These are phyloP conservation scores for Drosophila grimshawi DNA, from an alignment of 1,140 invertebrate genomes.

Conservation along the genomic window DNA sequence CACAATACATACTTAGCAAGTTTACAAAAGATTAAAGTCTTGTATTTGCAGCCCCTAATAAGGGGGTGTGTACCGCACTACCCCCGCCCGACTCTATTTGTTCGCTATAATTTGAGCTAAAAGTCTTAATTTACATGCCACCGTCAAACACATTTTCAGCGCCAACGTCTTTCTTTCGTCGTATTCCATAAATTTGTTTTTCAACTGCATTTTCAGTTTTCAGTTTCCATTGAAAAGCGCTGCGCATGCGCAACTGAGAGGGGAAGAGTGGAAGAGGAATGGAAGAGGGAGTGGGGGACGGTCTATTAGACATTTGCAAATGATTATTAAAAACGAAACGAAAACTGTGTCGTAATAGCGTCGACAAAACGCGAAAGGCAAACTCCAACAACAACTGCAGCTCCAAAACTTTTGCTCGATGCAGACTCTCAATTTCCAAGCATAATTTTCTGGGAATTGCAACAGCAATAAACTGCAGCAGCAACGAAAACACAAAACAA, in stretches of 20 bases:
- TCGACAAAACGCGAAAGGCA: conserved; percentile 58
- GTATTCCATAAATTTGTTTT: background rate
- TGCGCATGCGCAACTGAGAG: conserved; percentile 48
- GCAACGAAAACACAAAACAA: conserved; percentile 14
- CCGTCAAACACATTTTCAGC: conserved; percentile 32
- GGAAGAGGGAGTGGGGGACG: conserved; percentile 13
- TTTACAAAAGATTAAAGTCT: conserved; percentile 45
- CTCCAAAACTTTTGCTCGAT: conserved; percentile 13
- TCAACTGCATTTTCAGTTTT: conserved; percentile 40
- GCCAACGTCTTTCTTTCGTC: conserved; percentile 20
- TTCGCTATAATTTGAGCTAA: conserved; percentile 55
- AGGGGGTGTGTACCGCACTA: background rate
- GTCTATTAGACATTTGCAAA: conserved; percentile 63
- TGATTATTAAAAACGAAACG: conserved; percentile 76
- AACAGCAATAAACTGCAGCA: conserved; percentile 28
- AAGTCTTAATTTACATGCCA: conserved; percentile 63
- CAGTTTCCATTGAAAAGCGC: conserved; percentile 54
- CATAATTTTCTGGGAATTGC: conserved; percentile 70
- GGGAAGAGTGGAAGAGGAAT: background rate
- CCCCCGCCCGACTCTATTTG: background rate
- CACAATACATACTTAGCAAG: conserved; percentile 42
- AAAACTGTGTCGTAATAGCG: conserved; percentile 67
- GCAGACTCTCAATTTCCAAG: conserved; percentile 60
- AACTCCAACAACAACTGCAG: conserved; percentile 18
- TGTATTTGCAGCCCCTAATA: background rate